Evolutionary conservation across 1,140 invertebrate species (phyloP).

Genomic region (Oreohelix idahoensis): DNA sequence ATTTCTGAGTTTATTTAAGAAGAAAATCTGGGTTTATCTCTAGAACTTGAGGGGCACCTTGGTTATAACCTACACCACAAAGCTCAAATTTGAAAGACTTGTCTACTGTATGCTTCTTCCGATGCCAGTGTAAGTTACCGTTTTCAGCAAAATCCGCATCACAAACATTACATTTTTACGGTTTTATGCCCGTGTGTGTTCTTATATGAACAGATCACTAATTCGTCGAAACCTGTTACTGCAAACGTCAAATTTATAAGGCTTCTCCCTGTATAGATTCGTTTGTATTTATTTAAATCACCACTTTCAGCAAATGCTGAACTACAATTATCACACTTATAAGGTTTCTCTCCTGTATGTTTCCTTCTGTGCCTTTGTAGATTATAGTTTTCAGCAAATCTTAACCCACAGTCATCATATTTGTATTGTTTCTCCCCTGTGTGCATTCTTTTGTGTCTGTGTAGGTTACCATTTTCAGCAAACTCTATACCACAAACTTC

Average conservation of each 20-base stretch:
- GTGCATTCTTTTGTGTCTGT: not conserved
- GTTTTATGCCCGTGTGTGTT: not conserved
- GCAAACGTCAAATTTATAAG: not conserved
- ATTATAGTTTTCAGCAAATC: not conserved
- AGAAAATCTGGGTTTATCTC: too few relatives aligned
- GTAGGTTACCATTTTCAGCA: not conserved
- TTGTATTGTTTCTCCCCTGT: not conserved
- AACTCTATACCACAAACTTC: not conserved
- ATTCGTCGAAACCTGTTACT: not conserved
- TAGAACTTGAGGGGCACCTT: too few relatives aligned
- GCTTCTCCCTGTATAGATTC: not conserved
- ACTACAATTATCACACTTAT: not conserved
- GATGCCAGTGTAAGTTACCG: not conserved
- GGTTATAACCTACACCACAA: not conserved
- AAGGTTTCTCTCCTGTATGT: constrained; percentile 1
- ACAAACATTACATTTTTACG: not conserved
- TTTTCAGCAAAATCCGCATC: not conserved
- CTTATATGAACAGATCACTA: not conserved
- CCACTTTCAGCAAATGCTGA: not conserved
- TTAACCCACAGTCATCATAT: not conserved
- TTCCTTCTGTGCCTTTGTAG: not conserved
- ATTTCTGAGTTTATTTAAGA: too few relatives aligned
- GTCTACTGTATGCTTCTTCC: not conserved
- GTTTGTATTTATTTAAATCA: not conserved
- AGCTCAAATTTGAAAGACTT: not conserved